Evolutionary conservation across 1,140 invertebrate genomes (phyloP).

Genomic region (Calosoma granatense): DNA sequence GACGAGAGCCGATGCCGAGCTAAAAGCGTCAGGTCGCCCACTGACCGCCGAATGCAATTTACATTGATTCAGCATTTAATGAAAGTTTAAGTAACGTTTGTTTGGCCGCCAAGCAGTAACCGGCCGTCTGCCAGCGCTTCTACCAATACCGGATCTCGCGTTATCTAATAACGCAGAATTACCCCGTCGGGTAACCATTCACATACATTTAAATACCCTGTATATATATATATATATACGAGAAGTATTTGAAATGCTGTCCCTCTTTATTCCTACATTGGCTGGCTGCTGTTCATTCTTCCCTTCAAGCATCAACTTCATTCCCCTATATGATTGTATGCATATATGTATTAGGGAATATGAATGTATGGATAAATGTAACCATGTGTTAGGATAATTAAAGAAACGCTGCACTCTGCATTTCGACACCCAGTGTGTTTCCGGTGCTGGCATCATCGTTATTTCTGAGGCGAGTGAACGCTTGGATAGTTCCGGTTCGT

Average conservation of each 20-base stretch:
- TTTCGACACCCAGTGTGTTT: background rate
- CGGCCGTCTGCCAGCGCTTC: background rate
- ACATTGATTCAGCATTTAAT: constrained; percentile 29
- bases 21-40: constrained; percentile 18
- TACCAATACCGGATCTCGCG: background rate
- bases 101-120: constrained; percentile 13
- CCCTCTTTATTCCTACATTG: background rate
- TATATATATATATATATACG: too few relatives aligned
- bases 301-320: background rate
- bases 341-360: background rate
- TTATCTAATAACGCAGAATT: background rate
- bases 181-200: background rate
- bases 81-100: constrained; percentile 27
- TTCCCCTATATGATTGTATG: background rate
- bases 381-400: background rate
- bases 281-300: background rate
- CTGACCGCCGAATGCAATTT: constrained; percentile 29
- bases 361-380: background rate
- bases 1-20: too few relatives aligned
- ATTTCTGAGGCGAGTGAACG: background rate
- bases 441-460: constrained; percentile 1
- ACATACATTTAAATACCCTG: background rate
- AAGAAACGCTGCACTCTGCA: constrained; percentile 1
- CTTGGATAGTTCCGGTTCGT: background rate
- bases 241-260: background rate